Percentiles rank a stretch among this genome's conserved stretches.
phyloP scores from a whole-genome alignment of 2,113 vertebrate genomes.

The Hemiprocne comata region DNA sequence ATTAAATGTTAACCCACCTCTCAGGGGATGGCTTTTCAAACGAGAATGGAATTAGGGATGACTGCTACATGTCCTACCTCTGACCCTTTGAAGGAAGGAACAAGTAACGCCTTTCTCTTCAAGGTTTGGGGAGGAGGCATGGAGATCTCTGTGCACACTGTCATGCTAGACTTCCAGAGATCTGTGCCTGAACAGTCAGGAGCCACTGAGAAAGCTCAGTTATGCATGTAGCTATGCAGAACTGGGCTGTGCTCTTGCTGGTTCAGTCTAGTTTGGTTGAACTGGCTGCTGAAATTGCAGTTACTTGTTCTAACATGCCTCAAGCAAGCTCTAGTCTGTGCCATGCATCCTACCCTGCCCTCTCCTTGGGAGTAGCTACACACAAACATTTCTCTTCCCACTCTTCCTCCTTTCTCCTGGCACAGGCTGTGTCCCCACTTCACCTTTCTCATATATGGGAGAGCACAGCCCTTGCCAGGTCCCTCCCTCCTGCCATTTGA shows the following conservation, averaged over 20 bases:
- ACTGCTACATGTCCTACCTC: background rate
- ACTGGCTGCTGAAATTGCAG: background rate
- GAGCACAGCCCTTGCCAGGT: background rate
- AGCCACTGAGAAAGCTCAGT: background rate
- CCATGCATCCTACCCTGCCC: background rate
- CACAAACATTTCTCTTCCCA: background rate
- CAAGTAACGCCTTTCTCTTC: background rate
- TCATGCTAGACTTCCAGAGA: background rate
- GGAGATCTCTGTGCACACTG: background rate
- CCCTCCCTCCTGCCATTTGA: background rate
- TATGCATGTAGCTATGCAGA: background rate
- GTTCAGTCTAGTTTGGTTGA: background rate
- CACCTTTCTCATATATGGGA: background rate
- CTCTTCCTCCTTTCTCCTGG: background rate
- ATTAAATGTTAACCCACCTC: background rate
- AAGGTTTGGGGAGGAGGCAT: rapidly evolving
- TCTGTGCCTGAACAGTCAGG: background rate
- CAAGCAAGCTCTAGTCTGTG: background rate
- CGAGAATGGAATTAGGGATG: background rate
- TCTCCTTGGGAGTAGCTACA: background rate
- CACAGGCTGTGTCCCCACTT: background rate
- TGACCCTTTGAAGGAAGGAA: background rate
- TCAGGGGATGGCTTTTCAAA: background rate
- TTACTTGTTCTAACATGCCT: background rate
- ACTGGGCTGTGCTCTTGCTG: background rate